Evolutionary conservation across 2,888 invertebrate genomes (phyloP), one percentile per base, ranked within the genome.

Genomic region (Caenorhabditis virilis): DNA sequence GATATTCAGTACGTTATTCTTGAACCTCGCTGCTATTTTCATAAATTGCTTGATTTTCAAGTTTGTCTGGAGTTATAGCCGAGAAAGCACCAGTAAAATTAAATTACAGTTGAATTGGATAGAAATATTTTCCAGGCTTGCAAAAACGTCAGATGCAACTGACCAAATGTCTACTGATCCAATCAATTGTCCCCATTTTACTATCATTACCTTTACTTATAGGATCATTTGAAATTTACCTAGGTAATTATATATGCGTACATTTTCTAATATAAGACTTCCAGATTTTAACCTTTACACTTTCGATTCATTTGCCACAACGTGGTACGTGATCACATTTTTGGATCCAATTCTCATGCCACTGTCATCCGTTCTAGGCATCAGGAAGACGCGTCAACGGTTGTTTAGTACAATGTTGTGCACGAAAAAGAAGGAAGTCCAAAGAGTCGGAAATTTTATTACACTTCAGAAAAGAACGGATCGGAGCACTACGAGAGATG

Each of bases 311-410:
- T 51, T 64, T 20, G 50, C 47, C 1, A 36, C 58, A 25, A 64
- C 64, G 0, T 64, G 64, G 64, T 64, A 64, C 25, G 64, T 58
- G 16, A 47, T 51, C 23, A 64, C 64, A 2, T 64, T 64, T 35
- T 50, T 64, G 23, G 64, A 58, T 9, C 64, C 64, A 1, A 54
- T 58, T 26, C 42, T 64, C 11, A 64, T 51, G 48, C 64, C 64
- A 4, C 47, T 64, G n/a, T 58, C 58, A 13, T 64, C 64, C 0
- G 55, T 64, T 25, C 38, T 63, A 16, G 52, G 56, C 15, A 52
- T 63, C 23, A 20, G 25, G 23, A 53, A 45, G 13, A 63, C 57
- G 3, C 38, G 62, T 20, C 27, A 26, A 18, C 57, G 53, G n/a
- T 46, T 63, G 0, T 2, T 63, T 5, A 36, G 41, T 6, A 45